Evolutionary conservation across 35 echinoderm and acorn worm species (phyloP), one percentile per base, ranked within the genome.

Genomic region (Chiridota heheva): DNA sequence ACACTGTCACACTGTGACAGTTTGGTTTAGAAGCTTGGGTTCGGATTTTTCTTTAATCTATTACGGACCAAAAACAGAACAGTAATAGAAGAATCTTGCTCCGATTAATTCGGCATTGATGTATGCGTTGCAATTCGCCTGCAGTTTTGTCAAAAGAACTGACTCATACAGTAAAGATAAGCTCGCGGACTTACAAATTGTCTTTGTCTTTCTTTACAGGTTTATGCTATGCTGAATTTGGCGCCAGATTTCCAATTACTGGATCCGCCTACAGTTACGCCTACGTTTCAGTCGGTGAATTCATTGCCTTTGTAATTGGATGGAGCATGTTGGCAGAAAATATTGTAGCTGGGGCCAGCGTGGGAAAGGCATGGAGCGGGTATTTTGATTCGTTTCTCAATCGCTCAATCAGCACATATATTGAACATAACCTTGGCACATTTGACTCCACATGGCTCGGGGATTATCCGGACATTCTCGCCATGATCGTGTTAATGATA

Each of bases 311-410:
- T 37, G 81, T 88, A 39, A 91, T 91, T 58, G 94, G 94, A 13
- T 97, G 94, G 94, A 97, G 88, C 46, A 97, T 97, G 94, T 87
- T 97, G 42, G 90, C 90, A 62, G 94, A 97, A 37, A 91, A 90
- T 74, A 85, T 97, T 56, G 91, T 97, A 0, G 94, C 83, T 1
- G 94, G 68, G 5, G 88, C 94, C 36, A 88, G 83, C 34, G 94
- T 97, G 25, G 94, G 87, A 16, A 97, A 88, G 48, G 94, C 94
- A 5, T 97, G 94, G 94, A 90, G 87, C 62, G 81, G 86, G 39
- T 97, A 97, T 46, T 34, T 97, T 2, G 94, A 97, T 67, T 76
- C 89, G 7, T 86, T 97, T 25, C 40, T 91, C 6, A 97, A 97
- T 56, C 45, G 37, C 5, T 91, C 79, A n/a, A 91, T 97, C 36